phyloP scores from a whole-genome alignment of 2,797 vertebrate genomes.

The Emydoidea blandingii region DNA sequence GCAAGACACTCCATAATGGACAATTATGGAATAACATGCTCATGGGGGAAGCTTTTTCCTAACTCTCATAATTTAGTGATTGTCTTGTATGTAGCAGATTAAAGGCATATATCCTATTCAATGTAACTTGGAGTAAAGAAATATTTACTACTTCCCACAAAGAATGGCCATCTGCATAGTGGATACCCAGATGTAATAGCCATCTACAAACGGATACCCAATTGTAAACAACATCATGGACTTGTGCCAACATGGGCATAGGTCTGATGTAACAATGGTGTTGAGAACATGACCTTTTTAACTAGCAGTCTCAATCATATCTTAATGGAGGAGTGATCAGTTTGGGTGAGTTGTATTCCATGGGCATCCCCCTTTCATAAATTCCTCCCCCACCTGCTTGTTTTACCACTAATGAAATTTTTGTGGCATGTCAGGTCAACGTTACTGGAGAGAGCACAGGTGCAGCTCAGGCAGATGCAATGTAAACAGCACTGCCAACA shows the following conservation, averaged over 20 bases:
- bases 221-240: background rate
- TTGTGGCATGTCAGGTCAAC: background rate
- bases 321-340: rapidly evolving
- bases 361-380: background rate
- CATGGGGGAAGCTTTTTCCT: background rate
- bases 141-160: background rate
- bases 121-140: background rate
- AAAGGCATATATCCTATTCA: background rate
- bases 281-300: background rate
- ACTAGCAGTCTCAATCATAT: background rate
- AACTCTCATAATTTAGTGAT: background rate
- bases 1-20: background rate
- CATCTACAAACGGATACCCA: background rate
- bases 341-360: background rate
- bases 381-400: background rate
- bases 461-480: background rate
- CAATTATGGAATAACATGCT: background rate
- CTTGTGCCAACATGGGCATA: background rate
- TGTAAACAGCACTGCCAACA: background rate
- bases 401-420: background rate
- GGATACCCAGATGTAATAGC: background rate
- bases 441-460: background rate
- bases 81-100: background rate
- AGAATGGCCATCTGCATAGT: rapidly evolving
- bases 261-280: background rate